A percentile compares a stretch with the other conserved stretches of the same genome.
Evolutionary conservation across 2,888 invertebrate genomes (phyloP).

Genomic region (Phorcus lineatus): DNA sequence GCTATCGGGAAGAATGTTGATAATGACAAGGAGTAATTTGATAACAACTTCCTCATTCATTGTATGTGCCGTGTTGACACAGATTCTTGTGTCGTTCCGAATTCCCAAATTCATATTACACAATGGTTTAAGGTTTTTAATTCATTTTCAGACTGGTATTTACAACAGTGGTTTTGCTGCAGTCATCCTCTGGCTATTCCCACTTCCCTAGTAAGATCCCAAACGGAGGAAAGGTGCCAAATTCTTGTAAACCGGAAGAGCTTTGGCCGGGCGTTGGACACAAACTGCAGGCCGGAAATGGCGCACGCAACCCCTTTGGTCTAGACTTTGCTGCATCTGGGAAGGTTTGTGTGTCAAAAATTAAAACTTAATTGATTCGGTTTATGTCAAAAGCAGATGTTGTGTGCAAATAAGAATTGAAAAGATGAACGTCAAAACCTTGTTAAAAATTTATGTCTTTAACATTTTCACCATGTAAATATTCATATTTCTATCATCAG

Average conservation of each 20-base stretch:
- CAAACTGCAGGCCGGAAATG: background rate
- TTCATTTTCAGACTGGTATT: background rate
- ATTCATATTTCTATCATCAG: too few relatives aligned
- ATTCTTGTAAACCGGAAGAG: background rate
- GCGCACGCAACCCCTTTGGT: constrained; percentile 9
- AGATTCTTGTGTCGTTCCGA: too few relatives aligned
- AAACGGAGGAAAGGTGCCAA: constrained; percentile 7
- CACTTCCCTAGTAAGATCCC: background rate
- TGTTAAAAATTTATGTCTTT: too few relatives aligned
- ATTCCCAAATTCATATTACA: too few relatives aligned
- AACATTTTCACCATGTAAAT: too few relatives aligned
- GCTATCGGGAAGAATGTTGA: too few relatives aligned
- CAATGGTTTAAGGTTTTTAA: too few relatives aligned
- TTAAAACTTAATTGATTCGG: background rate
- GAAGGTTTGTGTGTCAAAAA: background rate
- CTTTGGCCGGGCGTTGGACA: constrained; percentile 21
- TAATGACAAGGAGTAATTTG: too few relatives aligned
- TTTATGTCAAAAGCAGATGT: background rate
- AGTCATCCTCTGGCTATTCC: background rate
- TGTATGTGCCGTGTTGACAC: too few relatives aligned
- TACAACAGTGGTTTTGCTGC: background rate
- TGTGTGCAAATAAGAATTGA: background rate
- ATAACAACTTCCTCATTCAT: too few relatives aligned
- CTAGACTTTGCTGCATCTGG: constrained; percentile 4
- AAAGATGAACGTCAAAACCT: too few relatives aligned